Evolutionary conservation across 1,140 invertebrate genomes (phyloP), one percentile per base, ranked within the genome.

Genomic region (Camponotus vicinus): DNA sequence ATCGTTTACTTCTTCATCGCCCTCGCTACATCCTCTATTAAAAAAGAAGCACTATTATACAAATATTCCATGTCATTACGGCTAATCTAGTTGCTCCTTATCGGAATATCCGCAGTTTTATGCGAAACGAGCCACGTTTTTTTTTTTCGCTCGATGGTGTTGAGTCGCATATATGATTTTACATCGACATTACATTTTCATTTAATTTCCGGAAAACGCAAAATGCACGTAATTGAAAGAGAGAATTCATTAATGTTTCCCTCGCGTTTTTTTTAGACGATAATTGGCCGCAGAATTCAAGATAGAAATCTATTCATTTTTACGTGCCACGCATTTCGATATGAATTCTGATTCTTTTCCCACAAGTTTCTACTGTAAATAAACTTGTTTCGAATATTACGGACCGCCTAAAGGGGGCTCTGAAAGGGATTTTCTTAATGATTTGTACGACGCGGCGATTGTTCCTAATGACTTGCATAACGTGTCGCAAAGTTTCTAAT

Each of bases 1-100:
- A 83, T 83, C 67, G 37, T 83, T 63, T 73, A 42, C 59, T 61
- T 83, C 69, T 45, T 37, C 69, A 49, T 18, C 55, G 42, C 4
- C 3, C n/a, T 13, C n/a, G 49, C 42, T 82, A 49, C 1, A 1
- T 49, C 45, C 18, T 13, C 3, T 42, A 70, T 59, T n/a, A 21
- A 21, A 21, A 21, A 21, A 21, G 21, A 21, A 21, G 21, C 21
- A 21, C 21, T 21, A 21, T 21, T 21, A 21, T 21, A 21, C 21
- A 21, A 21, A 21, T 21, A 21, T 21, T 21, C 21, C 21, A 21
- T 21, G 21, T 21, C 21, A 21, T 21, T 21, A 21, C 21, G 21
- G 21, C 21, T 21, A 21, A 21, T 21, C 21, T 21, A 21, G 21
- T 21, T 21, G 21, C 21, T 21, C 21, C 21, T 21, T 21, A 21